Evolutionary conservation across 2,113 vertebrate species (phyloP).

Genomic region (Spermophilus dauricus): DNA sequence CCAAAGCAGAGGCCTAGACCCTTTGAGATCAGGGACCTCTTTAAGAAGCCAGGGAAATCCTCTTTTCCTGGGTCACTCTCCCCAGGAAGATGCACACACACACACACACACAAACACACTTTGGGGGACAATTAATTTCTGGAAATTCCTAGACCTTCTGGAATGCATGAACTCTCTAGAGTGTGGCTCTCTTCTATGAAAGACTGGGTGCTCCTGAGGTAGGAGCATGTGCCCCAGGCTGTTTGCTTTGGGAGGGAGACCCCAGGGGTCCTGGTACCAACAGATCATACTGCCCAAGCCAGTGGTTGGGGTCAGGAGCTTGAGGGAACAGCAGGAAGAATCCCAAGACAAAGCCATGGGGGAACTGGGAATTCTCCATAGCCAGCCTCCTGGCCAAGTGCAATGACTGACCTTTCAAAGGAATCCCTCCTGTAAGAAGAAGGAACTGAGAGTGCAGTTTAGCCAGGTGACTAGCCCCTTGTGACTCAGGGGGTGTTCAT

Average conservation of each 20-base stretch:
- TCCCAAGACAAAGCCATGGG: neutral
- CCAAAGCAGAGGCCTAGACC: neutral
- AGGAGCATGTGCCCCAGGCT: neutral
- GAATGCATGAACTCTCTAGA: slow-evolving; percentile 6
- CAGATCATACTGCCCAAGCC: slow-evolving; percentile 3
- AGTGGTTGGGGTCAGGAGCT: neutral
- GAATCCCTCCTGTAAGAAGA: neutral
- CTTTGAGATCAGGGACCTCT: neutral
- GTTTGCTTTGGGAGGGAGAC: neutral
- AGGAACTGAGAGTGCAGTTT: neutral
- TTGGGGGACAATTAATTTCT: slow-evolving; percentile 54
- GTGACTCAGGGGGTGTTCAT: neutral
- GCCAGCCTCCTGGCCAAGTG: neutral
- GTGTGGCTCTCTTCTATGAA: neutral
- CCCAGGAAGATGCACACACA: neutral
- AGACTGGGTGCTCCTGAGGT: neutral
- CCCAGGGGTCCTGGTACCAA: neutral
- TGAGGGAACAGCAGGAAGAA: neutral
- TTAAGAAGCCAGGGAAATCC: neutral
- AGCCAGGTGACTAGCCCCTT: neutral
- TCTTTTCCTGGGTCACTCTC: neutral
- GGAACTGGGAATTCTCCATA: neutral
- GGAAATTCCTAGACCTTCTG: slow-evolving; percentile 8
- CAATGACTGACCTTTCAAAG: neutral
- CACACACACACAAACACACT: too few species aligned